These are phyloP conservation scores for Brachionus plicatilis DNA, from an alignment of 1,140 invertebrate genomes.

Conservation along the genomic window DNA sequence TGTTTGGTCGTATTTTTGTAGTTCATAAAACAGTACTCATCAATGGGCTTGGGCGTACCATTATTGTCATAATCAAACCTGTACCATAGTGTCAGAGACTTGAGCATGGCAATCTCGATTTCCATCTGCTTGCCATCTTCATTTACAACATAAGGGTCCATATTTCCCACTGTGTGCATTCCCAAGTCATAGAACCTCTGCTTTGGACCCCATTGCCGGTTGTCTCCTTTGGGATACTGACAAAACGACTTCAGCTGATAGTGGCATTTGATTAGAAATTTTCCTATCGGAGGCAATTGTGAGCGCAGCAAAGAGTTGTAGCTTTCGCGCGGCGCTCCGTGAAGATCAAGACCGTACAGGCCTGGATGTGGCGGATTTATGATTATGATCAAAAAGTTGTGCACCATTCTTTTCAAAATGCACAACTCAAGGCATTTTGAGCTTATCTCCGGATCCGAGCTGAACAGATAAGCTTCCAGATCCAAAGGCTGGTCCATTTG, in stretches of 20 bases:
- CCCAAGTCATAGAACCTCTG: conserved; percentile 27
- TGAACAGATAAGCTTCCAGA: conserved; percentile 23
- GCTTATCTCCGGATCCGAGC: conserved; percentile 19
- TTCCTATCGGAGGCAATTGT: conserved; percentile 18
- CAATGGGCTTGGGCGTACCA: background rate
- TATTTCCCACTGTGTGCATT: conserved; percentile 7
- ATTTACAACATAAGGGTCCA: conserved; percentile 33
- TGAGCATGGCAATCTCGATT: conserved; percentile 28
- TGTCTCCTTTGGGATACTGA: conserved; percentile 23
- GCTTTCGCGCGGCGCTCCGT: background rate
- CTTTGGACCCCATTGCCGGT: conserved; percentile 32
- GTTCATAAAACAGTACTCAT: conserved; percentile 35
- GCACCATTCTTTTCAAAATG: background rate
- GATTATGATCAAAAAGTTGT: conserved; percentile 30
- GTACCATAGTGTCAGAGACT: conserved; percentile 21
- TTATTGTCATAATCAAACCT: conserved; percentile 18
- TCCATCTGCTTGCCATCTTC: conserved; percentile 31
- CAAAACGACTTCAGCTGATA: conserved; percentile 17
- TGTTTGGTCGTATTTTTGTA: conserved; percentile 6
- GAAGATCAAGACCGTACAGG: conserved; percentile 20
- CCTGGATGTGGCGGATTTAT: conserved; percentile 30
- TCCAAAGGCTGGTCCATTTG: conserved; percentile 7
- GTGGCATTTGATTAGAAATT: conserved; percentile 23
- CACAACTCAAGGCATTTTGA: conserved; percentile 35
- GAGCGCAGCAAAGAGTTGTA: background rate